Evolutionary conservation across 92 coral and sea anemone species (phyloP).

Genomic region (Palythoa caribaeorum): DNA sequence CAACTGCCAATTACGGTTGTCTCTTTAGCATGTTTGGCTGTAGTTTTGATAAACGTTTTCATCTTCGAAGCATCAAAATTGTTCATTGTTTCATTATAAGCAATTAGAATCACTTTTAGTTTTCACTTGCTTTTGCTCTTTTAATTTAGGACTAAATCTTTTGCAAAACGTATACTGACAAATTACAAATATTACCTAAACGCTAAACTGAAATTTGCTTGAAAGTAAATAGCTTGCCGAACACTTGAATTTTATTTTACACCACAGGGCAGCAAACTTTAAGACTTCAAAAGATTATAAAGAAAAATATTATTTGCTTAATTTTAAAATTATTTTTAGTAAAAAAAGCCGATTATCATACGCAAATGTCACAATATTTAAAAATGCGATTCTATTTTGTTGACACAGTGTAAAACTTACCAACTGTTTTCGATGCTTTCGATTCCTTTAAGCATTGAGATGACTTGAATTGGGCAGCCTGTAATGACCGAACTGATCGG

Average conservation of each 20-base stretch:
- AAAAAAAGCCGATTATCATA: too few species aligned
- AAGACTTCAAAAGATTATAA: too few species aligned
- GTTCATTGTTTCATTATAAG: not conserved
- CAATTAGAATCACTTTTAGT: not conserved
- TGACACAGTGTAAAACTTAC: slow-evolving; percentile 37
- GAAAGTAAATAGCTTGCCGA: not conserved
- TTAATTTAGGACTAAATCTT: not conserved
- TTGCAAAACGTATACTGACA: not conserved
- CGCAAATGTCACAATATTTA: not conserved
- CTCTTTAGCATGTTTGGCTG: not conserved
- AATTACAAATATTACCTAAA: not conserved
- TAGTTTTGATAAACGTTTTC: not conserved
- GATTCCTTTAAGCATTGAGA: slow-evolving; percentile 55
- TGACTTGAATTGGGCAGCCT: slow-evolving; percentile 1
- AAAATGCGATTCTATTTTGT: not conserved
- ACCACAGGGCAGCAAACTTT: too few species aligned
- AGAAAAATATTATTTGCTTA: too few species aligned
- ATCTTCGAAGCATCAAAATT: not conserved
- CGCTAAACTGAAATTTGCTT: not conserved
- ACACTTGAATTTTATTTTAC: not conserved
- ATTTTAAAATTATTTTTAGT: not conserved
- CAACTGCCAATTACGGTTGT: not conserved
- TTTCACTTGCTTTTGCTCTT: not conserved
- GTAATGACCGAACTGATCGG: slow-evolving; percentile 41
- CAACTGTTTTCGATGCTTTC: slow-evolving; percentile 62